These are phyloP conservation scores for Tolypeutes matacus DNA, from an alignment of 2,797 vertebrate genomes.

Conservation along the genomic window DNA sequence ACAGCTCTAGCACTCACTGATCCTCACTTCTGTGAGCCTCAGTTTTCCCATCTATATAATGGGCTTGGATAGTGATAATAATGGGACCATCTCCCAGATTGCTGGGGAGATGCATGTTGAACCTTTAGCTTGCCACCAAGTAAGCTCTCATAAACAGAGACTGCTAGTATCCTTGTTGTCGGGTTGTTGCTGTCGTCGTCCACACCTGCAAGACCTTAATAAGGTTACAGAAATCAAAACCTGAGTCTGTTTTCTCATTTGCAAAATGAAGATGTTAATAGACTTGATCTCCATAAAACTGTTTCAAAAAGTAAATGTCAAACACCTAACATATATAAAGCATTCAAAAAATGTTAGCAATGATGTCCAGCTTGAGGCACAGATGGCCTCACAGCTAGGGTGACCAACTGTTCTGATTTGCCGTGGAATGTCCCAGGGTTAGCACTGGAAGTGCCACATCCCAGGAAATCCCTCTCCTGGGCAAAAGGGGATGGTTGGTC, in stretches of 20 bases:
- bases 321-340: not conserved
- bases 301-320: constrained; percentile 23
- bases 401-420: not conserved
- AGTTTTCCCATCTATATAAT: not conserved
- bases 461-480: not conserved
- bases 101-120: rapidly evolving
- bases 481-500: not conserved
- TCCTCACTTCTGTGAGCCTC: not conserved
- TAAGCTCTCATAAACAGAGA: not conserved
- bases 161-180: too few relatives aligned
- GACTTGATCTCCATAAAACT: not conserved
- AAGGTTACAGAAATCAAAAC: not conserved
- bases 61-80: not conserved
- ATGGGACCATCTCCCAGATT: not conserved
- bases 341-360: not conserved
- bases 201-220: not conserved
- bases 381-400: not conserved
- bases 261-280: constrained; percentile 2
- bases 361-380: not conserved
- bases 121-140: not conserved
- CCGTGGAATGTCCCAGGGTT: not conserved
- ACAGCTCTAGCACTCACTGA: not conserved
- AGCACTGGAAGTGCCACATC: not conserved
- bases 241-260: not conserved
- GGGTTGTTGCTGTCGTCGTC: too few relatives aligned